These are phyloP conservation scores for Acanthurus tractus DNA, from an alignment of 2,797 vertebrate genomes.

Conservation along the genomic window DNA sequence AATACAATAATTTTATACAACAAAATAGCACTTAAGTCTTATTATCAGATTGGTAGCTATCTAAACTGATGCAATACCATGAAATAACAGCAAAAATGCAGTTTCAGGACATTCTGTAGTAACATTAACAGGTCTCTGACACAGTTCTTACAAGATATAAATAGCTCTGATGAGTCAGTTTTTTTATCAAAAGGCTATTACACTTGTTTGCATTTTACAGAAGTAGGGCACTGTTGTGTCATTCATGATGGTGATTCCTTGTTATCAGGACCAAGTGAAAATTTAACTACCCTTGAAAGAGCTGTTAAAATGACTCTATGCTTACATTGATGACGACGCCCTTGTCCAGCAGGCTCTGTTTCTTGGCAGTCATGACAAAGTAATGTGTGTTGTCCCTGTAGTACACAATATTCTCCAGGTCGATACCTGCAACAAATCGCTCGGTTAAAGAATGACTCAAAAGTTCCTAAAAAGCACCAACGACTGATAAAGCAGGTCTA, in stretches of 20 bases:
- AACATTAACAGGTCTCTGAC: background rate
- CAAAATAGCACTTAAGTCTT: background rate
- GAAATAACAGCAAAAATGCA: background rate
- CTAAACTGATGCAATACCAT: background rate
- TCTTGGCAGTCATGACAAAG: slow-evolving; percentile 99
- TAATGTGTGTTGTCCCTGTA: slow-evolving; percentile 98
- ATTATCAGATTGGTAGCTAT: background rate
- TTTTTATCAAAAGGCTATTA: background rate
- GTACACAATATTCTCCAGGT: slow-evolving; percentile 99
- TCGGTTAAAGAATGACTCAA: background rate
- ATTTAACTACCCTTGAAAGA: background rate
- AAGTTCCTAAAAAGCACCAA: background rate
- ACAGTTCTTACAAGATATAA: background rate
- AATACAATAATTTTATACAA: background rate
- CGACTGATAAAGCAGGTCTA: too few relatives aligned
- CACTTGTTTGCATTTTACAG: background rate
- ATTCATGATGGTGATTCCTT: background rate
- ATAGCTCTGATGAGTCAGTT: background rate
- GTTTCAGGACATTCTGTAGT: background rate
- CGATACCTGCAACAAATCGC: slow-evolving; percentile 88
- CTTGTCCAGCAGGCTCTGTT: slow-evolving; percentile 97
- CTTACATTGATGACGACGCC: slow-evolving; percentile 95
- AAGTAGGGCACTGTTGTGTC: background rate
- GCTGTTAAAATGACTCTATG: slow-evolving; percentile 14
- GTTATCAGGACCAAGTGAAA: background rate